Evolutionary conservation across 1,140 invertebrate genomes (phyloP), one percentile per base, ranked within the genome.

Genomic region (Elymnias hypermnestra): DNA sequence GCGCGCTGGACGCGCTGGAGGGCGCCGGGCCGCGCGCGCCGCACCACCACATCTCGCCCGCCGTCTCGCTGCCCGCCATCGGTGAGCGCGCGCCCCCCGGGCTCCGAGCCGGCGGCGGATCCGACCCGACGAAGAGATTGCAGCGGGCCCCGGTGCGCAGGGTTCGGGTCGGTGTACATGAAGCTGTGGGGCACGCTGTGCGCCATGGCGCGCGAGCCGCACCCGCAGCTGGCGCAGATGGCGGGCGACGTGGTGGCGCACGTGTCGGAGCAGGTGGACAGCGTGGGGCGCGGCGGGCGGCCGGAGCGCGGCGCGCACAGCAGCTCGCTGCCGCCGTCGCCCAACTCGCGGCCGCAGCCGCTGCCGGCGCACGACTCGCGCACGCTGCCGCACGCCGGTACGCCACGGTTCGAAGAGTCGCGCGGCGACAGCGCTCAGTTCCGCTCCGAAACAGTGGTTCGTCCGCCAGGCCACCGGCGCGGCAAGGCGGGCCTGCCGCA

Each of bases 101-200:
- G 21, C 5, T 1, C 5, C 2, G 8, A 1, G 5, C 8, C 21
- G 21, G 5, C 21, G 8, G 5, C 5, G 8, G 8, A 22, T 22
- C 21, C 5, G 21, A 22, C 5, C 21, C 8, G 21, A n/a, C n/a
- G n/a, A n/a, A n/a, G n/a, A n/a, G n/a, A n/a, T n/a, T n/a, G n/a
- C n/a, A n/a, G n/a, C n/a, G n/a, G n/a, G n/a, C n/a, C n/a, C n/a
- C n/a, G n/a, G n/a, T n/a, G n/a, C n/a, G 33, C 73, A 76, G 88
- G 88, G n/a, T 88, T 88, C 65, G 85, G 87, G 5, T 93, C 92
- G 36, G 92, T 97, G 25, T 97, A 96, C 78, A 91, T 91, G 72
- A 95, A 94, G 77, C 87, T 98, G 31, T 98, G 95, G 95, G 89
- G 90, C 59, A 92, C 92, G 28, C 87, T 98, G 39, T 87, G 90